Evolutionary conservation across 2,888 invertebrate genomes (phyloP).

Genomic region (Imbricaverruca yamaguchii): DNA sequence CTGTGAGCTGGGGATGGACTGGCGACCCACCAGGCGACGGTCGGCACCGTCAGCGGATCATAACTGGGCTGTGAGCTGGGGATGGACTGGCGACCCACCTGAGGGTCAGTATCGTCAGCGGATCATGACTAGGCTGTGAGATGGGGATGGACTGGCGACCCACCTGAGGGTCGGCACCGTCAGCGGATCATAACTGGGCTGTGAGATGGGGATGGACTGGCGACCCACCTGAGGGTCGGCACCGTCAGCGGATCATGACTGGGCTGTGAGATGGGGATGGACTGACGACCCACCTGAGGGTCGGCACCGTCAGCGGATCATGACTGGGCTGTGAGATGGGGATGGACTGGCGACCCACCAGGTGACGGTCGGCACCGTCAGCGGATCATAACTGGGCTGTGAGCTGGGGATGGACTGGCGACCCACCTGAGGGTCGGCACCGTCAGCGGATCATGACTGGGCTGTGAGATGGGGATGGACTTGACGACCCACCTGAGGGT

Average conservation of each 20-base stretch:
- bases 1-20: no score
- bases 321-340: no score
- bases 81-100: neutral
- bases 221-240: neutral
- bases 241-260: constrained; percentile 7
- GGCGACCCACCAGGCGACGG: neutral
- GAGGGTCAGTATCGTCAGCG: neutral
- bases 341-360: neutral
- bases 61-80: no score
- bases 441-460: neutral
- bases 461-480: no score
- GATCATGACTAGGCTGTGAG: no score
- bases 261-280: no score
- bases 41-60: constrained; percentile 8
- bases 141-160: no score
- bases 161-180: constrained; percentile 2
- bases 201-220: no score
- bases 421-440: constrained; percentile 5
- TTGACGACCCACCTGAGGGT: neutral
- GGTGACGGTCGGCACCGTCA: neutral
- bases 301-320: constrained; percentile 8
- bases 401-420: no score
- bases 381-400: no score
- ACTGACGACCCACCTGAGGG: neutral
- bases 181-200: no score